Conservation (phyloP, 2,888 invertebrate genomes). For the Drosophila kanekoi region DNA sequence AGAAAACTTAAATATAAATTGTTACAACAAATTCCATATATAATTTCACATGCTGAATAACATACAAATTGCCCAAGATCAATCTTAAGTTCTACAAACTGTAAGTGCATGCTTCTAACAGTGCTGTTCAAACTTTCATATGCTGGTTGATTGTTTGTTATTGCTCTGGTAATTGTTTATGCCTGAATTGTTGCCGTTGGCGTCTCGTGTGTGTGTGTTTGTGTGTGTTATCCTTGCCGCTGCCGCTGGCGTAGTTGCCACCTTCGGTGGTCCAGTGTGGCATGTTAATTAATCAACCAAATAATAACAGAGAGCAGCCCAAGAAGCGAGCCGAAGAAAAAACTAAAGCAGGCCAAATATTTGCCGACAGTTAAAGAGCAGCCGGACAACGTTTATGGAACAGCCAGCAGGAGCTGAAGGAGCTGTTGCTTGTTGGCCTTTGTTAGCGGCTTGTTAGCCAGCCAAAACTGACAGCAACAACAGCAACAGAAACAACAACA, state of each 20-base stretch:
- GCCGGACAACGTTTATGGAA: conserved; percentile 51
- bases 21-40: no score
- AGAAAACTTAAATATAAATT: no score
- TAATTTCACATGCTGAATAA: no score
- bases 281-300: conserved; percentile 81
- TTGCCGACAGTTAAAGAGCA: conserved; percentile 71
- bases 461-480: conserved; percentile 43
- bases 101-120: no score
- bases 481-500: conserved; percentile 33
- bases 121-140: conserved; percentile 12
- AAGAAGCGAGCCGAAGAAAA: conserved; percentile 59
- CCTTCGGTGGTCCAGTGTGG: conserved; percentile 73
- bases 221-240: conserved; percentile 55
- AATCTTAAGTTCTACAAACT: no score
- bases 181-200: conserved; percentile 13
- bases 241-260: conserved; percentile 42
- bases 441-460: conserved; percentile 81
- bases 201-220: background rate
- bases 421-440: conserved; percentile 55
- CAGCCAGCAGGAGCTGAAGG: conserved; percentile 48
- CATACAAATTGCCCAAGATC: no score
- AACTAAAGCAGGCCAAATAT: conserved; percentile 59
- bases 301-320: conserved; percentile 63
- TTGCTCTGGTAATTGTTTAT: conserved; percentile 18
- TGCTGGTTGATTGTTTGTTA: conserved; percentile 16